Base-by-base conservation (phyloP, 2,113 vertebrate species). In the Hepsetus odoe region DNA sequence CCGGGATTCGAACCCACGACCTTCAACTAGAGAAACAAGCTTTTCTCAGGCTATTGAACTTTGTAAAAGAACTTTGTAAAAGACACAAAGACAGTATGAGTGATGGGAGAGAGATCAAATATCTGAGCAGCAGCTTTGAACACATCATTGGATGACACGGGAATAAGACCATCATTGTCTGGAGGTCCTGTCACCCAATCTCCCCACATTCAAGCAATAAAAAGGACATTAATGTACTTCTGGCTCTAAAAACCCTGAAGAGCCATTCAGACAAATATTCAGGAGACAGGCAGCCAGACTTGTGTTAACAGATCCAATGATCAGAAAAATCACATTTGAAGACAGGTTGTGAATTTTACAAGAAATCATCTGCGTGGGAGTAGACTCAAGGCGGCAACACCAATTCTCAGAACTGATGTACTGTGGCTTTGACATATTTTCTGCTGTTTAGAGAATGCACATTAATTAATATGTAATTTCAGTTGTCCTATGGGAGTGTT, bases 51-150 rank as follows among this genome's bases (percentile, higher is more conserved):
- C 30, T 38, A 72, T 61, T 68, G 68, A 80, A 61, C 53, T 73
- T 80, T 68, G 53, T 76, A 65, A 58, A 53, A 55, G 20, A 65
- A n/a, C 32, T 65, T n/a, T 65, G 51, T 78, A 64, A 72, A 74
- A 79, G 58, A 66, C 26, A 72, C 69, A 65, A 44, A 16, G 40
- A 61, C 22, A 74, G 42, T 44, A 66, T 32, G 14, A 67, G 55
- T 69, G 76, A 76, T 38, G 20, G 53, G 49, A 28, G 5, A 42
- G 68, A 82, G 80, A 76, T 84, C 73, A 84, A 79, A 84, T 76
- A 73, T 62, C 38, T 40, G 65, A 32, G 55, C 42, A 32, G 62
- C 10, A 12, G 64, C 75, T 81, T 79, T 72, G 71, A 81, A 78
- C 55, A 24, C 51, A 38, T 53, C 72, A 65, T 11, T 33, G 66